phyloP scores from a whole-genome alignment of 1,140 invertebrate genomes.

The Hyphantria cunea region DNA sequence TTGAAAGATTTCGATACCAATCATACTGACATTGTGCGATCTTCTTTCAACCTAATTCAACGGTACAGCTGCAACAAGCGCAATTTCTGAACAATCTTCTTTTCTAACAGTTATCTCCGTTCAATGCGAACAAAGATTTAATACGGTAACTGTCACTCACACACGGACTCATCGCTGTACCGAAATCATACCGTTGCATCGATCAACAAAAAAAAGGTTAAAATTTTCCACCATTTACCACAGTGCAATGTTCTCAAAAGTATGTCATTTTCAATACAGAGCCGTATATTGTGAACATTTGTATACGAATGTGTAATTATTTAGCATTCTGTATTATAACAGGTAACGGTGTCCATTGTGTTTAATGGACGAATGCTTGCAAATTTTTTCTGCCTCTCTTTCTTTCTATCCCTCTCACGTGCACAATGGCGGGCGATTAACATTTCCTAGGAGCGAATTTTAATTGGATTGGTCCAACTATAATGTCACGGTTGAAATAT shows the following conservation, averaged over 20 bases:
- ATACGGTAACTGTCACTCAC: no score
- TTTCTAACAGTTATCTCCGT: no score
- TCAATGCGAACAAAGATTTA: no score
- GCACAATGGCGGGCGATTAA: background rate
- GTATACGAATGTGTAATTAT: constrained; percentile 50
- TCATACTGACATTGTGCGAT: no score
- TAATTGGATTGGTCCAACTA: background rate
- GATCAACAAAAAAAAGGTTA: constrained; percentile 9
- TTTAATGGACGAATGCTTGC: constrained; percentile 63
- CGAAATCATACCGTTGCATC: background rate
- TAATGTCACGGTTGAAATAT: no score
- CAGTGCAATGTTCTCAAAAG: constrained; percentile 37
- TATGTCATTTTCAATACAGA: constrained; percentile 52
- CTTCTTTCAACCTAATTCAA: no score
- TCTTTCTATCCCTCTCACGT: constrained; percentile 16
- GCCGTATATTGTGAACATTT: constrained; percentile 38
- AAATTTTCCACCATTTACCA: constrained; percentile 10
- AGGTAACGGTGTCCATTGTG: constrained; percentile 54
- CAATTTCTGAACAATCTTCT: no score
- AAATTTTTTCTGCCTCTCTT: constrained; percentile 37
- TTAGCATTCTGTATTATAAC: constrained; percentile 47
- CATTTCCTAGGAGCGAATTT: constrained; percentile 26
- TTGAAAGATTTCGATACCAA: no score
- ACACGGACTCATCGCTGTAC: no score
- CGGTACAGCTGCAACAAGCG: no score